phyloP scores from a whole-genome alignment of 2,113 vertebrate species.

The Diphyllodes magnificus region DNA sequence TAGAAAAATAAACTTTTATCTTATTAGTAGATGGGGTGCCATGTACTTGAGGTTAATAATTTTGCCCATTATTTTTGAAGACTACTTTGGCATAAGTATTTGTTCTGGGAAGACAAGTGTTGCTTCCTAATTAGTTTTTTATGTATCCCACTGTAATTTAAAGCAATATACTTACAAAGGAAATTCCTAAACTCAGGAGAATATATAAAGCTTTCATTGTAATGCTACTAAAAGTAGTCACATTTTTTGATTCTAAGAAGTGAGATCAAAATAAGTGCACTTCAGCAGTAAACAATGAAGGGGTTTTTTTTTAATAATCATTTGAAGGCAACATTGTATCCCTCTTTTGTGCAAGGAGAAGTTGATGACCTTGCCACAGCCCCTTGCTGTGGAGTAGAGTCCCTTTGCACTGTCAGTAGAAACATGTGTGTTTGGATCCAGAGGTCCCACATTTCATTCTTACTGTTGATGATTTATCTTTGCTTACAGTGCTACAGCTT shows the following conservation, averaged over 20 bases:
- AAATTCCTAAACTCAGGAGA: not conserved
- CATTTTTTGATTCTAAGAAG: not conserved
- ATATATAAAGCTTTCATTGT: not conserved
- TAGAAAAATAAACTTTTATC: not conserved
- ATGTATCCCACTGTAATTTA: not conserved
- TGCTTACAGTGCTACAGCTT: not conserved
- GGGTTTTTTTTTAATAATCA: not conserved
- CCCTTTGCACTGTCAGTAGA: not conserved
- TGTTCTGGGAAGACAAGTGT: conserved; percentile 9
- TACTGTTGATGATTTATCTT: not conserved
- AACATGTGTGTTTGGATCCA: not conserved
- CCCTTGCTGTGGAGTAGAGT: not conserved
- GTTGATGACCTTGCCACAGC: not conserved
- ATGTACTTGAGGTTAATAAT: conserved; percentile 23
- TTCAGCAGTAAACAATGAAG: not conserved
- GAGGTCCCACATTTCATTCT: not conserved
- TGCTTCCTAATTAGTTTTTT: conserved; percentile 30
- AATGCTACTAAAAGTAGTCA: not conserved
- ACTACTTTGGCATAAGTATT: not conserved
- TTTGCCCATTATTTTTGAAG: conserved; percentile 28
- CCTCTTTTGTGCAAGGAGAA: not conserved
- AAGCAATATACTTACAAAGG: not conserved
- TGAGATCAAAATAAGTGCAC: not conserved
- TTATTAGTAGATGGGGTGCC: not conserved
- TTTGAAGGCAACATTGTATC: not conserved